Evolutionary conservation across 2,113 vertebrate genomes (phyloP).

Genomic region (Acrocephalus arundinaceus): DNA sequence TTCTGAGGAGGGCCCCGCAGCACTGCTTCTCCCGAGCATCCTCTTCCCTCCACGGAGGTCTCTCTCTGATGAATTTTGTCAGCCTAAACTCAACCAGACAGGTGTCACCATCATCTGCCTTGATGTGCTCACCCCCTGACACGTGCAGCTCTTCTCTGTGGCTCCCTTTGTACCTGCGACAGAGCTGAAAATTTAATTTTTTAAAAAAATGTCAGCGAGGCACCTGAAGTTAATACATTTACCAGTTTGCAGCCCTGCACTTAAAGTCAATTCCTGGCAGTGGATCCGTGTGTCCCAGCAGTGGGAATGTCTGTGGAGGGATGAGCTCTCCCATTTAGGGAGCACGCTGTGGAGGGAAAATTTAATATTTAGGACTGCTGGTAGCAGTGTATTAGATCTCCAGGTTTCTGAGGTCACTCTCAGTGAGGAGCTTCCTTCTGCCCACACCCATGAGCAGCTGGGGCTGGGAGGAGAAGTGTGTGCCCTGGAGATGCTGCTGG

Average conservation of each 20-base stretch:
- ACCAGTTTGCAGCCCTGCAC: not conserved
- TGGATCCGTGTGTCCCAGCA: not conserved
- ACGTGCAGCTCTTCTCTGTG: slow-evolving; percentile 24
- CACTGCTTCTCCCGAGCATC: not conserved
- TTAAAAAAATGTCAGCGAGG: not conserved
- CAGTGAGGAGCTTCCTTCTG: not conserved
- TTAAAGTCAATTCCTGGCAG: not conserved
- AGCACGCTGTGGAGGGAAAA: not conserved
- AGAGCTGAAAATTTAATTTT: slow-evolving; percentile 27
- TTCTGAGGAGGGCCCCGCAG: not conserved
- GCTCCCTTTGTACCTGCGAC: not conserved
- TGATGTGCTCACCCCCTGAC: slow-evolving; percentile 45
- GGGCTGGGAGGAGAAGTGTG: not conserved
- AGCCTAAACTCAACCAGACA: slow-evolving; percentile 81
- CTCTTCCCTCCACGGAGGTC: slow-evolving; percentile 68
- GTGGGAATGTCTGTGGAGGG: not conserved
- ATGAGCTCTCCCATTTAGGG: not conserved
- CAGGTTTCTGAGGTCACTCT: not conserved
- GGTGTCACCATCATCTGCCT: slow-evolving; percentile 67
- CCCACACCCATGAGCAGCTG: not conserved
- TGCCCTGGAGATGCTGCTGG: not conserved
- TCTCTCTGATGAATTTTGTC: slow-evolving; percentile 76
- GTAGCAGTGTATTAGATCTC: not conserved
- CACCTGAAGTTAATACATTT: slow-evolving; percentile 41
- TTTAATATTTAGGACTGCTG: not conserved